These are phyloP conservation scores for Eulemur coronatus DNA, from an alignment of 2,797 vertebrate species.

Conservation along the genomic window DNA sequence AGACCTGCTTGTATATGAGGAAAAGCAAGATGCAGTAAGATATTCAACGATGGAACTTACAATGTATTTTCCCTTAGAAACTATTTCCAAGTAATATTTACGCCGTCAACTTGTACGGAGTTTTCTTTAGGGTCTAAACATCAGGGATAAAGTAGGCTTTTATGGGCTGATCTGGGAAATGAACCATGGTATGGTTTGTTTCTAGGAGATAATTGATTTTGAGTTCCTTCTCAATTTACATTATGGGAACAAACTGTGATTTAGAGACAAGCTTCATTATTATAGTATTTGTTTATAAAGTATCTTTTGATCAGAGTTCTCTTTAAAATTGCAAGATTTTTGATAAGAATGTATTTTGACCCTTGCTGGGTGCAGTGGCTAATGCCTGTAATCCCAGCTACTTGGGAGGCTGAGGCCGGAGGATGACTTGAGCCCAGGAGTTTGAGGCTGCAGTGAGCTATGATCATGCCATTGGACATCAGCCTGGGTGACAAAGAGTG, in stretches of 20 bases:
- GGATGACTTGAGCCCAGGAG: not conserved
- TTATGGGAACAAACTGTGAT: not conserved
- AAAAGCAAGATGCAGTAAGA: not conserved
- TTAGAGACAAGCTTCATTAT: not conserved
- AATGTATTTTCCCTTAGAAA: not conserved
- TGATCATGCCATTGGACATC: not conserved
- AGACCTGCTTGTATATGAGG: not conserved
- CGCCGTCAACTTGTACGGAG: not conserved
- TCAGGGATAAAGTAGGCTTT: not conserved
- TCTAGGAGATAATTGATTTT: not conserved
- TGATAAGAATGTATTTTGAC: not conserved
- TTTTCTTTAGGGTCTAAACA: not conserved
- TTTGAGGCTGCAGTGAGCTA: not conserved
- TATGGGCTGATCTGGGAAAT: not conserved
- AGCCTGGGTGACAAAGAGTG: not conserved
- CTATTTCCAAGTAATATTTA: not conserved
- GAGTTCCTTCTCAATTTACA: not conserved
- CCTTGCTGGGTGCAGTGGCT: not conserved
- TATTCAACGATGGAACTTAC: not conserved
- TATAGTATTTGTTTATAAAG: conserved; percentile 16
- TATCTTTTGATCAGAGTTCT: not conserved
- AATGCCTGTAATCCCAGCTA: not conserved
- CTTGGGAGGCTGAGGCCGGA: not conserved
- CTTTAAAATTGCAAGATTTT: not conserved
- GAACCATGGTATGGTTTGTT: not conserved